A percentile compares a stretch with the other conserved stretches of the same genome.
These are phyloP conservation scores for Eucidaris tribuloides DNA, from an alignment of 35 echinoderm and acorn worm genomes.

Conservation along the genomic window DNA sequence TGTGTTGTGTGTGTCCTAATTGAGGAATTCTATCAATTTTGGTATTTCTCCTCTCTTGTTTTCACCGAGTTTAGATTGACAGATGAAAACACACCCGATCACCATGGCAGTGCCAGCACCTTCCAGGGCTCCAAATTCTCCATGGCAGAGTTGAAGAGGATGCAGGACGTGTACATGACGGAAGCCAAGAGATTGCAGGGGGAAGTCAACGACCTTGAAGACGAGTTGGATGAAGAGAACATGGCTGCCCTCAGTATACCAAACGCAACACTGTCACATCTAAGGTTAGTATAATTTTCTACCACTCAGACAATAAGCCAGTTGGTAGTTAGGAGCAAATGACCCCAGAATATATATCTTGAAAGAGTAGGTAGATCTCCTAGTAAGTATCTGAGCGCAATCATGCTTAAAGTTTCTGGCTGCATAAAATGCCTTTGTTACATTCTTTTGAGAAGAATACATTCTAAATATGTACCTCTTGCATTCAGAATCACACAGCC, in stretches of 20 bases:
- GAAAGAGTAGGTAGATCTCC: no score
- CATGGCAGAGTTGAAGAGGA: constrained; percentile 3
- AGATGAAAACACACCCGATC: background rate
- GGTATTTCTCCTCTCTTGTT: background rate
- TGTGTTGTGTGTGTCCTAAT: background rate
- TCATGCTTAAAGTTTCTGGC: no score
- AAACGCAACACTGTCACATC: background rate
- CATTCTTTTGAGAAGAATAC: no score
- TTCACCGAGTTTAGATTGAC: background rate
- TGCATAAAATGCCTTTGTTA: no score
- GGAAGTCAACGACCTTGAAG: constrained; percentile 2
- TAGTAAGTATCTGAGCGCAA: no score
- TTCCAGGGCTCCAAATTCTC: background rate
- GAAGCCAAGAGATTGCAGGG: background rate
- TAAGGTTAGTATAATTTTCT: background rate
- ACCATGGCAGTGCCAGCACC: background rate
- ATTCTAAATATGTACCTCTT: no score
- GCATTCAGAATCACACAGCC: no score
- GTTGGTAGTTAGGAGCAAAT: no score
- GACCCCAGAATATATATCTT: no score
- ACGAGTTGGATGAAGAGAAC: constrained; percentile 7
- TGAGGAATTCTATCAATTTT: background rate
- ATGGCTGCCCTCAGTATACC: constrained; percentile 19
- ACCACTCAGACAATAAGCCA: no score
- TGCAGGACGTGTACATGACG: constrained; percentile 17